Percentiles rank a stretch among this genome's conserved stretches.
These are phyloP conservation scores for Euplagia quadripunctaria DNA, from an alignment of 2,888 invertebrate genomes.

Conservation along the genomic window DNA sequence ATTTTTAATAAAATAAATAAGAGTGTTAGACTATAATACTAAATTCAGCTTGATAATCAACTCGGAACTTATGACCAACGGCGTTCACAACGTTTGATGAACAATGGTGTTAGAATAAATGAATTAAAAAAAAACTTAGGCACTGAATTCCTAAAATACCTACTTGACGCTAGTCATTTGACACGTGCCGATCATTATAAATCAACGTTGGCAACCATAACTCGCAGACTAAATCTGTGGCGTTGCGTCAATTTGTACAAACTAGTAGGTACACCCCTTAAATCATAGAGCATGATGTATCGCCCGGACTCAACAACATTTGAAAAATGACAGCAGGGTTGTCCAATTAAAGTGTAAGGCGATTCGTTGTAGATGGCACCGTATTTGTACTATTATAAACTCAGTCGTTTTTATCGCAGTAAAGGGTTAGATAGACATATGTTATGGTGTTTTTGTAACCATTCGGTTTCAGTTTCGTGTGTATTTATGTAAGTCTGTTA, in stretches of 20 bases:
- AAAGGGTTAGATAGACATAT: conserved; percentile 40
- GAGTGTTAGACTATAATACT: no score
- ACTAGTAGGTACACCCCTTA: conserved; percentile 58
- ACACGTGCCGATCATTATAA: conserved; percentile 38
- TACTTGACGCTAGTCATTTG: conserved; percentile 25
- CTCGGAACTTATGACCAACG: no score
- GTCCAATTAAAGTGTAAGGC: conserved; percentile 81
- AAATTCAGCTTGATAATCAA: no score
- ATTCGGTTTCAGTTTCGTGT: conserved; percentile 4
- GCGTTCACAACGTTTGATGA: no score
- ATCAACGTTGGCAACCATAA: conserved; percentile 32
- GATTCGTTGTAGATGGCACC: conserved; percentile 63
- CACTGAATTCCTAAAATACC: conserved; percentile 7
- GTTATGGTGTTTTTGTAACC: conserved; percentile 14
- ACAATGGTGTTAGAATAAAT: no score
- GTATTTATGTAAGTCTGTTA: conserved; percentile 14
- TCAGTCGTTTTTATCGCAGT: conserved; percentile 30
- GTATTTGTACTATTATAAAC: conserved; percentile 56
- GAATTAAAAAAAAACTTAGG: background rate
- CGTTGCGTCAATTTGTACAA: conserved; percentile 67
- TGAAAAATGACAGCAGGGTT: conserved; percentile 72
- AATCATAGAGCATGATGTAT: conserved; percentile 63
- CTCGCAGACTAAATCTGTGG: conserved; percentile 23
- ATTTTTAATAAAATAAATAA: no score
- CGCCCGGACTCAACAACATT: conserved; percentile 47